Conservation (phyloP, 2,797 vertebrate genomes). For the Acanthurus leucopareius region DNA sequence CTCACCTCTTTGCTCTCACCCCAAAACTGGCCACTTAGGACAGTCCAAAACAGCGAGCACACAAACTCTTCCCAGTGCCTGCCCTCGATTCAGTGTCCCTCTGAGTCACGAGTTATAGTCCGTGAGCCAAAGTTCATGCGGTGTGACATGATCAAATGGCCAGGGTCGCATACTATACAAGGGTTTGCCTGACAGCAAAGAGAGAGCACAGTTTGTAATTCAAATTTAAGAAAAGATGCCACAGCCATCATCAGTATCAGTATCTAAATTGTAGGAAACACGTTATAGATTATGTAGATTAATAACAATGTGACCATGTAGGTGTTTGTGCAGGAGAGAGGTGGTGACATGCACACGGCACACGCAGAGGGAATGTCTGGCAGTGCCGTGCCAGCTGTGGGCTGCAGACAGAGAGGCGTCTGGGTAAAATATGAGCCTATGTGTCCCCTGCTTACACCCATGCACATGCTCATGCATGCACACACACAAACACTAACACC, state of each 20-base stretch:
- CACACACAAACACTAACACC: slow-evolving; percentile 41
- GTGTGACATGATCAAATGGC: slow-evolving; percentile 40
- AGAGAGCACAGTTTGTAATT: slow-evolving; percentile 12
- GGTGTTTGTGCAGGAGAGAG: slow-evolving; percentile 26
- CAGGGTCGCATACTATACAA: slow-evolving; percentile 3
- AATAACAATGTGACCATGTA: slow-evolving; percentile 19
- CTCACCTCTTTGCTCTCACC: slow-evolving; percentile 4
- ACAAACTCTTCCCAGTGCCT: slow-evolving; percentile 35
- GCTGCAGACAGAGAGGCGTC: slow-evolving; percentile 85
- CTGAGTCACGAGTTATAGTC: slow-evolving; percentile 59
- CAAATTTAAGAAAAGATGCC: slow-evolving; percentile 18
- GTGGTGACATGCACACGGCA: slow-evolving; percentile 24
- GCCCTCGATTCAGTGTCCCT: slow-evolving; percentile 47
- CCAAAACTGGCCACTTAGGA: slow-evolving; percentile 41
- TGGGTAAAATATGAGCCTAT: slow-evolving; percentile 80
- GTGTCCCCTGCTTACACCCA: slow-evolving; percentile 52
- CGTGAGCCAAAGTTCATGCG: slow-evolving; percentile 53
- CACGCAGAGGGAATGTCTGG: slow-evolving; percentile 72
- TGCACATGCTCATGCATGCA: slow-evolving; percentile 16
- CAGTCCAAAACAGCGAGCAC: slow-evolving; percentile 22
- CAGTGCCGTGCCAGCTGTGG: slow-evolving; percentile 71
- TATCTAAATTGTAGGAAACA: slow-evolving; percentile 35
- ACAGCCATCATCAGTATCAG: slow-evolving; percentile 31
- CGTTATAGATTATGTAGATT: slow-evolving; percentile 24
- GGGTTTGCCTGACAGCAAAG: slow-evolving; percentile 27